phyloP scores from a whole-genome alignment of 2,797 vertebrate genomes.

The Oreonectes daqikongensis region DNA sequence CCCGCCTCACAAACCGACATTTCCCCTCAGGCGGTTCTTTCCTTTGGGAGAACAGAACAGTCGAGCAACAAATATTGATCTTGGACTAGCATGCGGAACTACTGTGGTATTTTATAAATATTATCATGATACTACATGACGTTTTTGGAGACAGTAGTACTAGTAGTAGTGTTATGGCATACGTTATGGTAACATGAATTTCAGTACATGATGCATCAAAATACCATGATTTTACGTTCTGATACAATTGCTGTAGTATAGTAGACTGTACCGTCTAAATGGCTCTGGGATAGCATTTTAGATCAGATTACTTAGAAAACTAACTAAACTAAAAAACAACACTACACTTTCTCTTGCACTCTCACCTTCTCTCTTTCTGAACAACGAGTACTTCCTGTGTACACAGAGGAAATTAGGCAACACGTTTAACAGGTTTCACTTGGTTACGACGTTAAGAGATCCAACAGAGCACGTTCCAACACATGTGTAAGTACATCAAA shows the following conservation, averaged over 20 bases:
- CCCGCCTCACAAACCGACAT: constrained; percentile 10
- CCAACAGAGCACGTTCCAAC: constrained; percentile 49
- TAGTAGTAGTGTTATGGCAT: neutral
- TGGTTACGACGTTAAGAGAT: constrained; percentile 47
- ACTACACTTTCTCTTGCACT: neutral
- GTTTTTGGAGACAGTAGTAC: neutral
- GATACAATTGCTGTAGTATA: neutral
- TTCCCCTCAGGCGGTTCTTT: neutral
- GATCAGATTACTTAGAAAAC: neutral
- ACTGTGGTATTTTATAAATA: neutral
- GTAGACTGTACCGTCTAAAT: neutral
- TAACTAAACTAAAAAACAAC: neutral
- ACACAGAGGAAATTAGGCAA: constrained; percentile 67
- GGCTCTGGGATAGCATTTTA: neutral
- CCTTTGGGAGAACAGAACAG: neutral
- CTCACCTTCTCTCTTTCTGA: constrained; percentile 20
- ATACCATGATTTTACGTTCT: neutral
- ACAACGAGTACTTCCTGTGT: constrained; percentile 70
- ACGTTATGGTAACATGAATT: too few species aligned
- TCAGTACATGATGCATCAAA: neutral
- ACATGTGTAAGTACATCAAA: constrained; percentile 47
- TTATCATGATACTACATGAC: neutral
- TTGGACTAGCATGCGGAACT: neutral
- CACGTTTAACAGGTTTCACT: constrained; percentile 70
- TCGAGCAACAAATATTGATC: neutral